Base-by-base conservation (phyloP, 2,113 vertebrate species). In the Cephalophus harveyi region DNA sequence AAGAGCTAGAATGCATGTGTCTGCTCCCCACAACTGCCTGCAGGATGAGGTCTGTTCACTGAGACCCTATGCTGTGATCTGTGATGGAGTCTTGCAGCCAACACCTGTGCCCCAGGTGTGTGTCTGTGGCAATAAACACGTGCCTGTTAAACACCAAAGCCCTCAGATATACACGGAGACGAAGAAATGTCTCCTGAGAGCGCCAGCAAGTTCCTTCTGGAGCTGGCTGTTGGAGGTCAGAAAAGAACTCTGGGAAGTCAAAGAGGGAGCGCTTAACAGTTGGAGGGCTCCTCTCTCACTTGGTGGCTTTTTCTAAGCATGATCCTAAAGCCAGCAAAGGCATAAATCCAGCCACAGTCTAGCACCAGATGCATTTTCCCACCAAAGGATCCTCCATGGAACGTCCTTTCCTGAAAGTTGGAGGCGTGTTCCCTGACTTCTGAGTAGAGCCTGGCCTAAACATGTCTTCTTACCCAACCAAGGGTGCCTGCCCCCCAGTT, bases 261-360 rank as follows among this genome's bases (percentile, higher is more conserved):
- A 76, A 78, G 36, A 21, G 6, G 0, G 2, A 50, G 9, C 0
- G 0, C 50, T 60, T 62, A 40, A 30, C 7, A 54, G 28, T 19
- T 89, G 30, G 25, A 30, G 27, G 50, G 43, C 11, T 87, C 54
- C 33, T 30, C 27, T 30, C 30, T 79, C 48, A 33, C 28, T 25
- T 13, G 23, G 48, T 23, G 33, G 43, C n/a, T 82, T 89, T 60
- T 93, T 30, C 67, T 57, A 82, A 71, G 48, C 3, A 43, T 82
- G n/a, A 27, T 30, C 15, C 15, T 50, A 89, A 76, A 76, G 87
- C 57, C 64, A 74, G 25, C 28, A 43, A 74, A 91, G 27, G n/a
- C 67, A 81, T 25, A 59, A 64, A 43, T 19, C 36, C 55, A 91
- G 55, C 82, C 33, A 55, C 55, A 10, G 50, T 23, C 79, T n/a